Conservation (phyloP, 2,888 invertebrate species). For the Unio pictorum region DNA sequence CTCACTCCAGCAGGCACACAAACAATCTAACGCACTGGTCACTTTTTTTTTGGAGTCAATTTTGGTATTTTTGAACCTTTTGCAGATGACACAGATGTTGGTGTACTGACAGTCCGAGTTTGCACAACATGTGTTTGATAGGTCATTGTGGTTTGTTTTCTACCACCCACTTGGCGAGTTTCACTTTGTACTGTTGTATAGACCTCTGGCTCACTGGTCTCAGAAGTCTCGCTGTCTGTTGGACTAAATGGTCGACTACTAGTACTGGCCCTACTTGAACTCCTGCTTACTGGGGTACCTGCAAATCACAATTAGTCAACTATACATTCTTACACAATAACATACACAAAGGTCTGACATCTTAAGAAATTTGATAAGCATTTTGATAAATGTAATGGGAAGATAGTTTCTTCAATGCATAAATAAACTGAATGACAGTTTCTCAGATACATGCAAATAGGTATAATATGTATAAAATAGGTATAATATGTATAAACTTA, state of each 20-base stretch:
- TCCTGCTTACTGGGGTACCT: constrained; percentile 52
- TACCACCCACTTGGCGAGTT: constrained; percentile 58
- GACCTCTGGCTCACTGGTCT: constrained; percentile 62
- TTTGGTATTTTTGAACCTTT: constrained; percentile 64
- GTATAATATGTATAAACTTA: no score
- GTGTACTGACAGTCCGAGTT: constrained; percentile 52
- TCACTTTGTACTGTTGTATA: constrained; percentile 67
- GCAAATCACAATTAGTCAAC: constrained; percentile 7
- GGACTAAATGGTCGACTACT: constrained; percentile 89
- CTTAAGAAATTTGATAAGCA: no score
- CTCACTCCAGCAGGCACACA: no score
- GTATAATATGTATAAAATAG: no score
- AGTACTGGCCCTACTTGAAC: constrained; percentile 77
- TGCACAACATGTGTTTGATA: constrained; percentile 66
- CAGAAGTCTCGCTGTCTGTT: constrained; percentile 84
- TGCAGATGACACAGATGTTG: constrained; percentile 44
- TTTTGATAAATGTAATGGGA: no score
- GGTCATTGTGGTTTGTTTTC: constrained; percentile 65
- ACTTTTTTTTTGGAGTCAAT: constrained; percentile 47
- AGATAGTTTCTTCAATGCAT: no score
- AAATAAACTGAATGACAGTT: no score
- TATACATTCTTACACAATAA: background rate
- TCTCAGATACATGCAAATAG: no score
- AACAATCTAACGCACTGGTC: constrained; percentile 4
- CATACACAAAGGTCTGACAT: no score